Evolutionary conservation across 1,140 invertebrate genomes (phyloP).

Genomic region (Ladona fulva): DNA sequence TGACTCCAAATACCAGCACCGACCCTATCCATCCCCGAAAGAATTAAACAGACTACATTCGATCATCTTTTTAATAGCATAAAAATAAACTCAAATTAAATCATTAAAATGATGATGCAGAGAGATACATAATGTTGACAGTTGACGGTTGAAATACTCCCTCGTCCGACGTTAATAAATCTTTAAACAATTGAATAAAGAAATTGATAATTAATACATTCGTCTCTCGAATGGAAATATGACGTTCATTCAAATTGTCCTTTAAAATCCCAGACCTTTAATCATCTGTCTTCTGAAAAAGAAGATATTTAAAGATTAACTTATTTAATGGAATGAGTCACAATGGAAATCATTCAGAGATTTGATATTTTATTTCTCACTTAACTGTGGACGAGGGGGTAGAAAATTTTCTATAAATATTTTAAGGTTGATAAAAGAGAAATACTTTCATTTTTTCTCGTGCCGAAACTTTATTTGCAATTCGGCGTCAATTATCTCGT

Average conservation of each 20-base stretch:
- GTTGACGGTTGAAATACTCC: background rate
- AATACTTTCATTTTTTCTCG: background rate
- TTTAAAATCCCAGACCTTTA: background rate
- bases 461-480: background rate
- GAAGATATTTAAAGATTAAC: no score
- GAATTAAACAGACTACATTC: no score
- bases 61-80: no score
- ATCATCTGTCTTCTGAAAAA: background rate
- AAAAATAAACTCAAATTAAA: no score
- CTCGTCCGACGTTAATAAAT: background rate
- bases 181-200: background rate
- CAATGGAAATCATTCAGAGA: background rate
- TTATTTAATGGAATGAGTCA: no score
- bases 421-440: background rate
- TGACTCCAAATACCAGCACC: no score
- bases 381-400: background rate
- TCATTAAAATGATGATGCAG: background rate
- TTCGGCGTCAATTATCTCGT: background rate
- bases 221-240: background rate
- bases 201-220: background rate
- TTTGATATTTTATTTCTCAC: background rate
- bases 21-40: no score
- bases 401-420: background rate
- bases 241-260: background rate
- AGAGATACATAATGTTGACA: background rate